Conservation (phyloP, 2,113 vertebrate genomes). For the Egretta garzetta region DNA sequence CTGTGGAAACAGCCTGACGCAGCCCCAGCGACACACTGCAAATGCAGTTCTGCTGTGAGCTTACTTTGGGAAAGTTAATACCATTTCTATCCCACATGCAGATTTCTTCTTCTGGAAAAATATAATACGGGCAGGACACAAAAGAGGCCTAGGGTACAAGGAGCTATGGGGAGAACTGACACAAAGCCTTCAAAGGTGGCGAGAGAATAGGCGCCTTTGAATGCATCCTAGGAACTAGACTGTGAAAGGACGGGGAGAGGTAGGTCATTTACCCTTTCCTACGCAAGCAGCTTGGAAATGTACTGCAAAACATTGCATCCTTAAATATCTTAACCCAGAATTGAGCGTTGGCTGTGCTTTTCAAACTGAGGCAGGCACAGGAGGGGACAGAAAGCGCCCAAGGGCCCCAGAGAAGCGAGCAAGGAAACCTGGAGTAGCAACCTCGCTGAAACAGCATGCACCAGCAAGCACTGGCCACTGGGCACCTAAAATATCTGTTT, state of each 20-base stretch:
- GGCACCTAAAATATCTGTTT: neutral
- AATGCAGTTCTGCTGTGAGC: neutral
- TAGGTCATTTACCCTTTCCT: slow-evolving; percentile 39
- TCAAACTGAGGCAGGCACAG: neutral
- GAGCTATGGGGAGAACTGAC: neutral
- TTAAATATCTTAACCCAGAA: slow-evolving; percentile 47
- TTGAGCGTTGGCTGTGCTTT: neutral
- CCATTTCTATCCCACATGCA: slow-evolving; percentile 13
- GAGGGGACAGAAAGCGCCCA: neutral
- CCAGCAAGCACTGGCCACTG: neutral
- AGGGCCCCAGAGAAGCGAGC: neutral
- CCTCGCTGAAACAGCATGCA: neutral
- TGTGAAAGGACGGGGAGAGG: slow-evolving; percentile 12
- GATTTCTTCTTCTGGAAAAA: neutral
- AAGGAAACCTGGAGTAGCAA: neutral
- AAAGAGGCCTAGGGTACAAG: neutral
- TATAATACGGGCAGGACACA: neutral
- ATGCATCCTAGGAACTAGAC: neutral
- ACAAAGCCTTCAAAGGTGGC: slow-evolving; percentile 27
- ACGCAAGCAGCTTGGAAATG: neutral
- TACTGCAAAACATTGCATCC: neutral
- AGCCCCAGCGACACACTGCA: neutral
- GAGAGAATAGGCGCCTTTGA: neutral
- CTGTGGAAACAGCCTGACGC: neutral
- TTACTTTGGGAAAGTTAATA: neutral